Base-by-base conservation (phyloP, 1,140 invertebrate species). In the Megalopta genalis region DNA sequence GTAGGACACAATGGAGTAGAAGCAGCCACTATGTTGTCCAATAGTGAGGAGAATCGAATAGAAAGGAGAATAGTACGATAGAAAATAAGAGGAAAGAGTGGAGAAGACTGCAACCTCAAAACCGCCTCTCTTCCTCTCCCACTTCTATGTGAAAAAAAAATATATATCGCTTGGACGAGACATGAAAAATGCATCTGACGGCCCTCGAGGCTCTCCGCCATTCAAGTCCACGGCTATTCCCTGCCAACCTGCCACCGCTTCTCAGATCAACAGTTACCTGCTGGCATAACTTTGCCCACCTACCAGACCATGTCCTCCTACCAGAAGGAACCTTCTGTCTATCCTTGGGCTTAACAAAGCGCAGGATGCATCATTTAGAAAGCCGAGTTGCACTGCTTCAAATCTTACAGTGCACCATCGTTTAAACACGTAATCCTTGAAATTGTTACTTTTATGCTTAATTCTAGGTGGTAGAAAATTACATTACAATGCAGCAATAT, bases 161-260 rank as follows among this genome's bases (percentile, higher is more conserved):
- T 46, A 68, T 88, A 79, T 88, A 86, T 83, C 86, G 87, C 84
- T 88, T 86, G 76, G 79, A 67, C 85, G 79, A 84, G 89, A 89
- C 90, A 92, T 92, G 91, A 92, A 92, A 92, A 92, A 92, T 92
- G 91, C 90, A 92, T 91, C 86, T 77, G 82, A 89, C 88, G 81
- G 80, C 86, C 88, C 89, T 88, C 84, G 77, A 89, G 88, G 86
- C 87, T 89, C 89, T 91, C 88, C 80, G 74, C 88, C 88, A 90
- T 91, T 90, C 89, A 88, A 90, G 88, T 88, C 88, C 85, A 88
- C 82, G 72, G 82, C 84, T 86, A 87, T 84, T 78, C 86, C 82
- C 86, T 81, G 83, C 87, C 86, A 88, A 89, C 88, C 90, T 91
- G 89, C 88, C 88, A 89, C 85, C 87, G 89, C 90, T 91, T 92